Conservation (phyloP, 2,113 vertebrate species). For the Sclerurus mexicanus region DNA sequence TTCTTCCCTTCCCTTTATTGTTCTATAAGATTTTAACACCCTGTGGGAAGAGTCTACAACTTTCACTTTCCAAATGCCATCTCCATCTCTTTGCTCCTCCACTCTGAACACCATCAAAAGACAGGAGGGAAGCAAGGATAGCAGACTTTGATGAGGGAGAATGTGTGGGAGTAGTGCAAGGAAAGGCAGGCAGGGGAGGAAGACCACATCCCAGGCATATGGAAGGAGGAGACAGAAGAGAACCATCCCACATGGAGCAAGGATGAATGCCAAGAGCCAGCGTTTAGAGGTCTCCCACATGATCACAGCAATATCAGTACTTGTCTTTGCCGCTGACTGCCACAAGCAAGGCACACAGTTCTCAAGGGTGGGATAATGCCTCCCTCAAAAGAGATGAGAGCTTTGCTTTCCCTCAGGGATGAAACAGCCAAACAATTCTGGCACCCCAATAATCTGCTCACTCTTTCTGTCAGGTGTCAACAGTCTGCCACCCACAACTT, state of each 20-base stretch:
- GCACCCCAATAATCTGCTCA: neutral
- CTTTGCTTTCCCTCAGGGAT: neutral
- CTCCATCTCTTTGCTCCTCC: neutral
- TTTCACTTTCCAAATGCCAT: neutral
- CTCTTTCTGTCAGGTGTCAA: neutral
- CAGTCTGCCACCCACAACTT: neutral
- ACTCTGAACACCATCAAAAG: neutral
- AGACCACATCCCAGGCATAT: neutral
- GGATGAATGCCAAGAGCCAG: neutral
- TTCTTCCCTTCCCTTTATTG: neutral
- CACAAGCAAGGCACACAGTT: neutral
- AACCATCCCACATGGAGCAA: neutral
- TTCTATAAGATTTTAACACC: neutral
- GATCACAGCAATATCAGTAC: neutral
- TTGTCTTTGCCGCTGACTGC: neutral
- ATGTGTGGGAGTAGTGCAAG: neutral
- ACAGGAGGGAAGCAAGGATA: neutral
- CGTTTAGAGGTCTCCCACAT: neutral
- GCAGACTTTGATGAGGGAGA: neutral
- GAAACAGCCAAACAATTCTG: neutral
- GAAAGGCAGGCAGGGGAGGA: neutral
- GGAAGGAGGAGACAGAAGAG: neutral
- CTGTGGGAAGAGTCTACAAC: neutral
- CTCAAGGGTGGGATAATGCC: neutral
- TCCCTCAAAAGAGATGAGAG: neutral